A percentile compares a stretch with the other conserved stretches of the same genome.
These are phyloP conservation scores for Alaudala cheleensis DNA, from an alignment of 2,113 vertebrate species.

Conservation along the genomic window DNA sequence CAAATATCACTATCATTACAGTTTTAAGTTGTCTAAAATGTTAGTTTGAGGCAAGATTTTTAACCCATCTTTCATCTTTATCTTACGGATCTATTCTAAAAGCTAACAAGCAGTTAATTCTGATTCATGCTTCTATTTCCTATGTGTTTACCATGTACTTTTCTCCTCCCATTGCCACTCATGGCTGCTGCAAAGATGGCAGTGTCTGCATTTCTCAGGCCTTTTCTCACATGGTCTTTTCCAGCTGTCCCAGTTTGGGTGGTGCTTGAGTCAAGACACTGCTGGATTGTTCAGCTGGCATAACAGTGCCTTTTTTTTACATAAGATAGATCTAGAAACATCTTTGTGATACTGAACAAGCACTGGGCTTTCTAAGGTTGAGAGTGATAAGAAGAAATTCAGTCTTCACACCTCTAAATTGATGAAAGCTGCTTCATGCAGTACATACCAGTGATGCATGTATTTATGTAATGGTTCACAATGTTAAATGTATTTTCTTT, in stretches of 20 bases:
- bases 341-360: background rate
- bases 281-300: conserved; percentile 4
- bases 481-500: background rate
- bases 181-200: background rate
- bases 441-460: background rate
- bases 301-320: background rate
- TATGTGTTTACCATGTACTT: background rate
- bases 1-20: background rate
- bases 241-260: background rate
- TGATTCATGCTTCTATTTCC: background rate
- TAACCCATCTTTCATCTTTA: background rate
- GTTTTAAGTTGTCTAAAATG: background rate
- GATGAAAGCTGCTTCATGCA: background rate
- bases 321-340: background rate
- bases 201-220: background rate
- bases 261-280: background rate
- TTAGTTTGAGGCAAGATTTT: background rate
- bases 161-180: background rate
- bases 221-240: background rate
- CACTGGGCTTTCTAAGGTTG: background rate
- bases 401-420: background rate
- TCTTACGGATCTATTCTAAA: background rate
- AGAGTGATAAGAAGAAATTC: background rate
- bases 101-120: background rate
- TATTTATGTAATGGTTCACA: background rate